These are phyloP conservation scores for Donacobius atricapilla DNA, from an alignment of 2,113 vertebrate species.

Conservation along the genomic window DNA sequence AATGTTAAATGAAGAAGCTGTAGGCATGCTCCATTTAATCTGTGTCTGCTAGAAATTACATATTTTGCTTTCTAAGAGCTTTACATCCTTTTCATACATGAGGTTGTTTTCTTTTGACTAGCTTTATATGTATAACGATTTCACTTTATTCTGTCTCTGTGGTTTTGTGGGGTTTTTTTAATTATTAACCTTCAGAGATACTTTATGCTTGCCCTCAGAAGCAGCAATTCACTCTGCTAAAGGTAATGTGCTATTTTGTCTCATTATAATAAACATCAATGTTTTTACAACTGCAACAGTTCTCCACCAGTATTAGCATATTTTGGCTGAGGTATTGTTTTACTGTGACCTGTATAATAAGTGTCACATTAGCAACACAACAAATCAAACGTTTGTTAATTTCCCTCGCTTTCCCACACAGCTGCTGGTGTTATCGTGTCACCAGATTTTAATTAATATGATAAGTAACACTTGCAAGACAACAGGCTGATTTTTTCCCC, in stretches of 20 bases:
- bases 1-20: not conserved
- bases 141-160: not conserved
- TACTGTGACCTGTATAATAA: conserved; percentile 97
- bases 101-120: not conserved
- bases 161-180: not conserved
- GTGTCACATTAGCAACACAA: conserved; percentile 99
- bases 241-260: conserved; percentile 78
- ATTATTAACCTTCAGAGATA: conserved; percentile 12
- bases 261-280: conserved; percentile 76
- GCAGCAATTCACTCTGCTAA: conserved; percentile 55
- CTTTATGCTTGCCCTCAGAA: not conserved
- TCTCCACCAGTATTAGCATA: conserved; percentile 88
- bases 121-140: not conserved
- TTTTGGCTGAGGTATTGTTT: conserved; percentile 89
- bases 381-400: conserved; percentile 97
- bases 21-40: not conserved
- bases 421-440: conserved; percentile 93
- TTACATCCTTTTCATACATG: not conserved
- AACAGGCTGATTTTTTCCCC: conserved; percentile 82
- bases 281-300: conserved; percentile 84
- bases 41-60: not conserved
- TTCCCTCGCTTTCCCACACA: conserved; percentile 92
- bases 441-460: conserved; percentile 99
- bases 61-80: not conserved
- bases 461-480: conserved; percentile 98